phyloP scores from a whole-genome alignment of 1,140 invertebrate genomes.

The Temnothorax curvispinosus region DNA sequence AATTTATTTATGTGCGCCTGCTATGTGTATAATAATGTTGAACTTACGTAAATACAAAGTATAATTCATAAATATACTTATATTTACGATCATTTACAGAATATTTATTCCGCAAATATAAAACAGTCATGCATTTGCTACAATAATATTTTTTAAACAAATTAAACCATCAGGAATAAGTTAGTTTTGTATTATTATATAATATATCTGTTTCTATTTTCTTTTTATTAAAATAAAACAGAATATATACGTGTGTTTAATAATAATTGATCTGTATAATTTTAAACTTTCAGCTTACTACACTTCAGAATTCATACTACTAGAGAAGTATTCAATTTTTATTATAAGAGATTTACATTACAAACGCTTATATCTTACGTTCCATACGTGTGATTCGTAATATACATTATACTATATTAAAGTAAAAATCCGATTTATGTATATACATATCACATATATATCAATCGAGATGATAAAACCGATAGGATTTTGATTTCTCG shows the following conservation, averaged over 20 bases:
- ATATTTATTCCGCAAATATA: background rate
- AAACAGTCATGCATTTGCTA: background rate
- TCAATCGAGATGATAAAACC: constrained; percentile 17
- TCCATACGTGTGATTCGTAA: background rate
- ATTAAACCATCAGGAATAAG: background rate
- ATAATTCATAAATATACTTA: background rate
- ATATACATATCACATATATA: background rate
- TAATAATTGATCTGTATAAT: background rate
- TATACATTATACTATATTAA: constrained; percentile 6
- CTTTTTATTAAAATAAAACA: background rate
- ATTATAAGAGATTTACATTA: background rate
- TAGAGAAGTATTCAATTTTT: background rate
- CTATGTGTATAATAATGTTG: background rate
- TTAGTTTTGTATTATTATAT: background rate
- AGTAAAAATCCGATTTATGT: background rate
- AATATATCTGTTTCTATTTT: background rate
- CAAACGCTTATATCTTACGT: background rate
- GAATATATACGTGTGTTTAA: background rate
- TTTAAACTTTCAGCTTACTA: background rate
- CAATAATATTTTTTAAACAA: background rate
- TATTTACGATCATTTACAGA: background rate
- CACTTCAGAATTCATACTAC: background rate
- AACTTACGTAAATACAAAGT: background rate
- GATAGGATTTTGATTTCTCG: constrained; percentile 52
- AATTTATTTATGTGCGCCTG: background rate